phyloP scores from a whole-genome alignment of 1,140 invertebrate genomes.

The Anthonomus grandis region DNA sequence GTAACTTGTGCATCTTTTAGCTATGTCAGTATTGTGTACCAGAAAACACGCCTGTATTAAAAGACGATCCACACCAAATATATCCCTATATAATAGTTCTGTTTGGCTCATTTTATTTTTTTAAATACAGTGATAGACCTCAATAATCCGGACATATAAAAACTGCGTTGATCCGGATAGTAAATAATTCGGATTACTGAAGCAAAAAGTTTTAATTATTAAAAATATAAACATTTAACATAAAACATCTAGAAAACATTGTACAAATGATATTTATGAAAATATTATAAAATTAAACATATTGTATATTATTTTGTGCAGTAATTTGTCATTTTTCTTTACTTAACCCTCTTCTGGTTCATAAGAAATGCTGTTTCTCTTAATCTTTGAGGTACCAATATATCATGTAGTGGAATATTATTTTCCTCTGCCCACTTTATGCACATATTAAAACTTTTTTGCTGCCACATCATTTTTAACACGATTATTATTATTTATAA shows the following conservation, averaged over 20 bases:
- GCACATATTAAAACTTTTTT: slow-evolving; percentile 22
- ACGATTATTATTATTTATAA: not conserved
- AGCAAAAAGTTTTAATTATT: slow-evolving; percentile 8
- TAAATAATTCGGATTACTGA: slow-evolving; percentile 13
- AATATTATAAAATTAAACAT: slow-evolving; percentile 7
- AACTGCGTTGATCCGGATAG: slow-evolving; percentile 10
- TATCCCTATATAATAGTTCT: no score
- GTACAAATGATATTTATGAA: slow-evolving; percentile 2
- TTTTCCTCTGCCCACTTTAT: slow-evolving; percentile 16
- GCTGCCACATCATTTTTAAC: slow-evolving; percentile 18
- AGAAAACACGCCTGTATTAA: no score
- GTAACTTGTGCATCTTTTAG: no score
- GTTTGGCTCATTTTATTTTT: no score
- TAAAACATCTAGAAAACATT: slow-evolving; percentile 9
- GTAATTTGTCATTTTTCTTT: slow-evolving; percentile 24
- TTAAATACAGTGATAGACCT: slow-evolving; percentile 4
- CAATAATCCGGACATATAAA: slow-evolving; percentile 7
- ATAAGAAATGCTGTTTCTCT: slow-evolving; percentile 16
- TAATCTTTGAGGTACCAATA: slow-evolving; percentile 11
- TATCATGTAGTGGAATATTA: slow-evolving; percentile 7
- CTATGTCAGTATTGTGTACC: no score
- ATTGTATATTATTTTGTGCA: slow-evolving; percentile 13
- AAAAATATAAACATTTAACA: slow-evolving; percentile 2
- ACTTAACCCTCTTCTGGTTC: slow-evolving; percentile 9
- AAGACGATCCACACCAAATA: no score